Evolutionary conservation across 2,113 vertebrate species (phyloP).

Genomic region (Lontra canadensis): DNA sequence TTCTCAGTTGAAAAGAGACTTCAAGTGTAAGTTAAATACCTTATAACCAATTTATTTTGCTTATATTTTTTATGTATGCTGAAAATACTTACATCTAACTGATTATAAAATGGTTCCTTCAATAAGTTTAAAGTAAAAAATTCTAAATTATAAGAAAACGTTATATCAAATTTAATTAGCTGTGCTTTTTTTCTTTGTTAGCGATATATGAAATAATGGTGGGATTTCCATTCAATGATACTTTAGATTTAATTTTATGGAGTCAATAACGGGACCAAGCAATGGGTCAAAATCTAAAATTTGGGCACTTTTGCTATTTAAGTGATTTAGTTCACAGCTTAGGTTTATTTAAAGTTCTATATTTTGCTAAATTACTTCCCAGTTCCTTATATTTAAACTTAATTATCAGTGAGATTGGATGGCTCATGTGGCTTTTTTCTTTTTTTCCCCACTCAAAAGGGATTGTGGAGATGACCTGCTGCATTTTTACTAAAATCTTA

Average conservation of each 20-base stretch:
- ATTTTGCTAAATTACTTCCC: background rate
- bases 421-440: background rate
- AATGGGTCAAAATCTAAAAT: conserved; percentile 16
- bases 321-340: conserved; percentile 37
- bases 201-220: background rate
- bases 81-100: background rate
- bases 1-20: background rate
- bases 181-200: background rate
- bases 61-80: background rate
- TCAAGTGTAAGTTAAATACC: background rate
- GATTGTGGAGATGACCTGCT: background rate
- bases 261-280: background rate
- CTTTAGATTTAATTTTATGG: background rate
- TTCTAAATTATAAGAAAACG: background rate
- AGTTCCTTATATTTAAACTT: background rate
- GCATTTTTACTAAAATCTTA: background rate
- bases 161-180: background rate
- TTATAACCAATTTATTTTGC: background rate
- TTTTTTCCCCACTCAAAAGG: background rate
- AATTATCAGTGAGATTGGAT: background rate
- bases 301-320: background rate
- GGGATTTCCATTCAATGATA: background rate
- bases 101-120: background rate
- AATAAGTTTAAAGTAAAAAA: background rate
- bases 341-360: conserved; percentile 44